Evolutionary conservation across 30 jellyfish, hydroid and myxozoan genomes (phyloP).

Genomic region (Morbakka virulenta): DNA sequence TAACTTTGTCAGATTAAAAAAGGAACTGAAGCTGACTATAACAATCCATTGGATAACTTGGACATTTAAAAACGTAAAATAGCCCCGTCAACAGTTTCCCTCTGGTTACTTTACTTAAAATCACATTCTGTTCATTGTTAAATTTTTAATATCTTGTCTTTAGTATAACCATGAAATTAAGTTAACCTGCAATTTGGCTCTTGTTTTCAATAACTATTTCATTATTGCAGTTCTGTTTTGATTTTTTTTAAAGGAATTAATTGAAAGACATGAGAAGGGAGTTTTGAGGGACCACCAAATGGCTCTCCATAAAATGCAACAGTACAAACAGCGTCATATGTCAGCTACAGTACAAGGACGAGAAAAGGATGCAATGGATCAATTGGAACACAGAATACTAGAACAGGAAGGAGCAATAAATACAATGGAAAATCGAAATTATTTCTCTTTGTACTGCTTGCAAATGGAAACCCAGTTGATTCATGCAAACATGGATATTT

Average conservation of each 20-base stretch:
- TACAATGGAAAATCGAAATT: constrained; percentile 90
- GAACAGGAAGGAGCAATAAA: constrained; percentile 95
- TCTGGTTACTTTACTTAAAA: too few relatives aligned
- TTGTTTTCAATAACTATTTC: too few relatives aligned
- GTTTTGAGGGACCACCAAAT: constrained; percentile 96
- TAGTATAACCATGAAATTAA: too few relatives aligned
- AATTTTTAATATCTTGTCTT: too few relatives aligned
- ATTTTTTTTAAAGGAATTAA: constrained; percentile 50
- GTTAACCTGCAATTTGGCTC: too few relatives aligned
- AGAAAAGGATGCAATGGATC: constrained; percentile 83
- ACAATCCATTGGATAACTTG: too few relatives aligned
- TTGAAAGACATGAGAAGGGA: constrained; percentile 95
- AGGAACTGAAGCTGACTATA: too few relatives aligned
- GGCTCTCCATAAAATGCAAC: constrained; percentile 94
- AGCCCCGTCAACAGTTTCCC: too few relatives aligned
- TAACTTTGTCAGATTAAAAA: too few relatives aligned
- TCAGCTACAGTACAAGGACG: constrained; percentile 77
- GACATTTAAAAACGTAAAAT: too few relatives aligned
- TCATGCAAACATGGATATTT: constrained; percentile 81
- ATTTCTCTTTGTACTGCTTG: constrained; percentile 84
- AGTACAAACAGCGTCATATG: constrained; percentile 83
- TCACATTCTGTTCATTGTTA: too few relatives aligned
- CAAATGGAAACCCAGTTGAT: constrained; percentile 93
- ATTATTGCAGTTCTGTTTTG: too few relatives aligned
- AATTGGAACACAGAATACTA: constrained; percentile 81